Conservation (phyloP, 2,888 invertebrate genomes). For the Galerucella calmariensis region DNA sequence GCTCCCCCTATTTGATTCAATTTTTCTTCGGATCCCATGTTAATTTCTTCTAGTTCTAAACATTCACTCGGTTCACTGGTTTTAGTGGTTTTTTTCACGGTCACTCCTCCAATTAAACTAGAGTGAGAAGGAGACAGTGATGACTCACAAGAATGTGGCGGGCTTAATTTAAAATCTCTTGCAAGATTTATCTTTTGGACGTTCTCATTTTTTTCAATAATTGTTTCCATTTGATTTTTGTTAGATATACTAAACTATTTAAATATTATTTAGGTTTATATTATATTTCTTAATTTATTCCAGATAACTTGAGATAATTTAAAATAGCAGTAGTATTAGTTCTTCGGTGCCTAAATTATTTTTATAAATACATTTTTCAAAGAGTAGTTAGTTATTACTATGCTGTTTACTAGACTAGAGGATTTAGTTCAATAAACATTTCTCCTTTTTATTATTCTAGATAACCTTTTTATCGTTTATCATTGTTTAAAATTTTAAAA, state of each 20-base stretch:
- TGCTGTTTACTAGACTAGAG: too few relatives aligned
- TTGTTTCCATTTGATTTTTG: neutral
- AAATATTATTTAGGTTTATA: neutral
- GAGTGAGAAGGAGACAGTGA: neutral
- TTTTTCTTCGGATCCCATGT: constrained; percentile 22
- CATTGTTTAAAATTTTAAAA: too few relatives aligned
- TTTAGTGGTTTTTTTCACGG: constrained; percentile 9
- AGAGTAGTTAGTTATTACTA: too few relatives aligned
- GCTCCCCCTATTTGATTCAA: constrained; percentile 2
- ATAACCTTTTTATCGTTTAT: too few relatives aligned
- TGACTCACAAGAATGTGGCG: neutral
- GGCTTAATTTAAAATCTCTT: constrained; percentile 1
- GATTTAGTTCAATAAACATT: too few relatives aligned
- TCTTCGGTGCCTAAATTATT: too few relatives aligned
- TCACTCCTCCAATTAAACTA: neutral
- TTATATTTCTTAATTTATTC: neutral
- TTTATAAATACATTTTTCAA: too few relatives aligned
- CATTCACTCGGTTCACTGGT: constrained; percentile 4
- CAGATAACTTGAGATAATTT: neutral
- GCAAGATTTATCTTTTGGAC: neutral
- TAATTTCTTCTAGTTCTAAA: neutral
- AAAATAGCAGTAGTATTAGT: too few relatives aligned
- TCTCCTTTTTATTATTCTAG: too few relatives aligned
- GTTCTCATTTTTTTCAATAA: neutral
- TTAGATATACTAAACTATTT: neutral